A percentile compares a stretch with the other conserved stretches of the same genome.
Evolutionary conservation across 2,797 vertebrate species (phyloP).

Genomic region (Pogonophryne albipinna): DNA sequence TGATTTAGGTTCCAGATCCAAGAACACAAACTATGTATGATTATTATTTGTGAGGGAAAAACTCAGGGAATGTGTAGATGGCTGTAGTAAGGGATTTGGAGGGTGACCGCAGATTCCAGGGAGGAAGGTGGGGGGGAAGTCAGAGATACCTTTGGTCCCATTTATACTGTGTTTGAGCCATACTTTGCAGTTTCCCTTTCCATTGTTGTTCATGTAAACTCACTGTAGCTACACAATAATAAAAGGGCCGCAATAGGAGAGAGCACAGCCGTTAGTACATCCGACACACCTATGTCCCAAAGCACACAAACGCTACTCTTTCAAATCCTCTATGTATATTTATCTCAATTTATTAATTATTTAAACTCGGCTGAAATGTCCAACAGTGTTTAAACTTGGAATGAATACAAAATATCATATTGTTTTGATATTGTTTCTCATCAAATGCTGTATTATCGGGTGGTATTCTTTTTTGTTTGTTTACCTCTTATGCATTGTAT

Average conservation of each 20-base stretch:
- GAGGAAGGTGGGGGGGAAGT: conserved; percentile 36
- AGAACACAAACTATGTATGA: background rate
- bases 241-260: background rate
- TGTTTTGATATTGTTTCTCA: background rate
- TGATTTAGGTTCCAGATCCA: background rate
- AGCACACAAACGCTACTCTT: background rate
- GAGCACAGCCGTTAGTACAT: background rate
- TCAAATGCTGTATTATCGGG: conserved; percentile 9
- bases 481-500: background rate
- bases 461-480: background rate
- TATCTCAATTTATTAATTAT: background rate
- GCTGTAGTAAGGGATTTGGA: background rate
- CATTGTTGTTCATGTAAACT: conserved; percentile 50
- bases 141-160: conserved; percentile 42
- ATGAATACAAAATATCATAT: conserved; percentile 5
- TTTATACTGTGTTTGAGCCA: conserved; percentile 26
- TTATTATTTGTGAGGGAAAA: background rate
- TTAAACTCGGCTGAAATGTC: background rate
- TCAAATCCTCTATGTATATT: background rate
- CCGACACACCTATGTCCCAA: background rate
- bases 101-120: conserved; percentile 17
- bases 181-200: conserved; percentile 39
- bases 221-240: conserved; percentile 23
- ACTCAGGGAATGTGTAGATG: background rate
- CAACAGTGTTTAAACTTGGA: background rate